A percentile compares a stretch with the other conserved stretches of the same genome.
Conservation (phyloP, 2,888 invertebrate genomes). For the Psococerastis gibbosa region DNA sequence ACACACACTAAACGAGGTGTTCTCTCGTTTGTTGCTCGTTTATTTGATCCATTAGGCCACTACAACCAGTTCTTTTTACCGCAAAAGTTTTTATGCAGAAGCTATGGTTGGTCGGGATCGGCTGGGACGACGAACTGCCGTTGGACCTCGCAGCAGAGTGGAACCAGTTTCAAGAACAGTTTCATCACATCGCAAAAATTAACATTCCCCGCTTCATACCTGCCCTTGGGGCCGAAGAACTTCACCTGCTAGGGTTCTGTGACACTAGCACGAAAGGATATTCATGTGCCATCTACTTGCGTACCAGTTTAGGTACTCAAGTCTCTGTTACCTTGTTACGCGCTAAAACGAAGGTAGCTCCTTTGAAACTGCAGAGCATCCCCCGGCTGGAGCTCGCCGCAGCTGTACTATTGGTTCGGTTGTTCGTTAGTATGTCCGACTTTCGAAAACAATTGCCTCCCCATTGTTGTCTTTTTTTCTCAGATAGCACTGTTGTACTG, state of each 20-base stretch:
- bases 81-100: slow-evolving; percentile 7
- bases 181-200: no score
- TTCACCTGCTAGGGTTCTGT: slow-evolving; percentile 6
- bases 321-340: slow-evolving; percentile 15
- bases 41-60: slow-evolving; percentile 11
- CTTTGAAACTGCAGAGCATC: slow-evolving; percentile 17
- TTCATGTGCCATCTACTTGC: slow-evolving; percentile 5
- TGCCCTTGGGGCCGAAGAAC: background rate
- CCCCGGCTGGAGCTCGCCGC: slow-evolving; percentile 19
- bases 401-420: slow-evolving; percentile 16
- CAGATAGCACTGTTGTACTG: slow-evolving; percentile 19
- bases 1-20: slow-evolving; percentile 6
- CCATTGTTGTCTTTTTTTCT: slow-evolving; percentile 15
- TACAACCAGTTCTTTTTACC: slow-evolving; percentile 5
- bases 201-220: background rate
- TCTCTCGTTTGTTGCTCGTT: slow-evolving; percentile 7
- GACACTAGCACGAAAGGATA: slow-evolving; percentile 8
- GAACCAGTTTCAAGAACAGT: no score
- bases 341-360: slow-evolving; percentile 20
- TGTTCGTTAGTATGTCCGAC: slow-evolving; percentile 11
- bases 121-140: slow-evolving; percentile 9
- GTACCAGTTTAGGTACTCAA: slow-evolving; percentile 12
- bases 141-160: background rate
- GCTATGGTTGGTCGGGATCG: slow-evolving; percentile 1
- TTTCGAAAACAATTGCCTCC: slow-evolving; percentile 12